These are phyloP conservation scores for Drosophila pallidifrons DNA, from an alignment of 1,140 invertebrate genomes.

Conservation along the genomic window DNA sequence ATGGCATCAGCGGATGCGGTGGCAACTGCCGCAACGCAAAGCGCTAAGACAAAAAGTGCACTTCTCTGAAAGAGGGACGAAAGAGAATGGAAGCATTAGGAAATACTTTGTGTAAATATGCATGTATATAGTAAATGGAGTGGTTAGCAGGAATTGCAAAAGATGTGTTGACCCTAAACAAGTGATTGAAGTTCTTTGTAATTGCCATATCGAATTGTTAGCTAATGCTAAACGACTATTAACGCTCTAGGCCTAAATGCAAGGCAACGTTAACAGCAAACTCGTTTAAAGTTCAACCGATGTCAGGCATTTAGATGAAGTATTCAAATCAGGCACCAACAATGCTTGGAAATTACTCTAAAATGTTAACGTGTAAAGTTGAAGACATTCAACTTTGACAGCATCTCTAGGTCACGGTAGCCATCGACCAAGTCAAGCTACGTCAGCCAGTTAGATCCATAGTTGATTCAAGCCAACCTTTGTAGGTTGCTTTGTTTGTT, in stretches of 20 bases:
- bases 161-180: slow-evolving; percentile 41
- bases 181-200: slow-evolving; percentile 58
- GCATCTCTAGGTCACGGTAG: slow-evolving; percentile 73
- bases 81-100: slow-evolving; percentile 13
- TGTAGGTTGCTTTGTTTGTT: neutral
- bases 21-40: slow-evolving; percentile 78
- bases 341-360: slow-evolving; percentile 52
- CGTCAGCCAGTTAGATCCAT: neutral
- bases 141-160: slow-evolving; percentile 30
- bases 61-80: slow-evolving; percentile 68
- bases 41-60: slow-evolving; percentile 79
- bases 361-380: slow-evolving; percentile 58
- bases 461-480: neutral
- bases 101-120: neutral
- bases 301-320: slow-evolving; percentile 44
- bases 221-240: slow-evolving; percentile 64
- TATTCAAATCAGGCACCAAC: slow-evolving; percentile 39
- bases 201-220: slow-evolving; percentile 69
- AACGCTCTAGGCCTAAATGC: slow-evolving; percentile 64
- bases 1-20: slow-evolving; percentile 63
- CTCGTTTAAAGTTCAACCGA: slow-evolving; percentile 69
- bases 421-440: slow-evolving; percentile 6
- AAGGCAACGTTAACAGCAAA: slow-evolving; percentile 38
- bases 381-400: slow-evolving; percentile 81
- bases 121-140: neutral